phyloP scores from a whole-genome alignment of 2,888 invertebrate genomes.

The Desoria tigrina region DNA sequence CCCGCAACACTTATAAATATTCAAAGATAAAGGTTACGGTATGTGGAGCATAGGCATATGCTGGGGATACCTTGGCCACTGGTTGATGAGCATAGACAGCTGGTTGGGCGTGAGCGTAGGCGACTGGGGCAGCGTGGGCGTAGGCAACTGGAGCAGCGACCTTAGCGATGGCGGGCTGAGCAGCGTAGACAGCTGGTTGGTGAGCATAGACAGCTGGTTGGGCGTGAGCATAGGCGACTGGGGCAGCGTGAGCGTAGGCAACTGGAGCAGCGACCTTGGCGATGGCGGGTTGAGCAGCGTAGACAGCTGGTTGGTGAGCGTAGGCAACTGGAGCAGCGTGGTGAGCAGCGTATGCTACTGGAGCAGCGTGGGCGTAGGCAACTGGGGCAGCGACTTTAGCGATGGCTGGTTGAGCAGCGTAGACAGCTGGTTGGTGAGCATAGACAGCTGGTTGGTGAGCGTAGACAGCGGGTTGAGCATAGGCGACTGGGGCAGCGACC shows the following conservation, averaged over 20 bases:
- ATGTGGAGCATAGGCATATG: conserved; percentile 46
- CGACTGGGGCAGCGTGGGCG: conserved; percentile 25
- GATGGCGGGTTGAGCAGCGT: conserved; percentile 1
- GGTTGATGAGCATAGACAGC: conserved; percentile 14
- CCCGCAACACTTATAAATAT: not conserved
- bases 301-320: not conserved
- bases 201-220: conserved; percentile 22
- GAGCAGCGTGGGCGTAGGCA: not conserved
- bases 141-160: conserved; percentile 14
- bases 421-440: not conserved
- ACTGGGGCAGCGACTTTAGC: conserved; percentile 12
- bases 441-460: conserved; percentile 20
- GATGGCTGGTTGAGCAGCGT: conserved; percentile 1
- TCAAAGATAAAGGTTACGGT: conserved; percentile 55
- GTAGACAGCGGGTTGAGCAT: conserved; percentile 13
- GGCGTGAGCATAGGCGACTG: conserved; percentile 19
- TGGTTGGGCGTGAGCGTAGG: conserved; percentile 17
- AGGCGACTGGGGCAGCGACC: conserved; percentile 32
- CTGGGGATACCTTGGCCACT: conserved; percentile 35
- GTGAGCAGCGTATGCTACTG: conserved; percentile 18
- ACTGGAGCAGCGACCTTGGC: conserved; percentile 13
- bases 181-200: not conserved
- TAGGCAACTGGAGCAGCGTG: conserved; percentile 24
- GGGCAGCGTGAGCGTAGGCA: conserved; percentile 18
- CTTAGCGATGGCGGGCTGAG: not conserved